Evolutionary conservation across 2,888 invertebrate species (phyloP).

Genomic region (Theodoxus fluviatilis): DNA sequence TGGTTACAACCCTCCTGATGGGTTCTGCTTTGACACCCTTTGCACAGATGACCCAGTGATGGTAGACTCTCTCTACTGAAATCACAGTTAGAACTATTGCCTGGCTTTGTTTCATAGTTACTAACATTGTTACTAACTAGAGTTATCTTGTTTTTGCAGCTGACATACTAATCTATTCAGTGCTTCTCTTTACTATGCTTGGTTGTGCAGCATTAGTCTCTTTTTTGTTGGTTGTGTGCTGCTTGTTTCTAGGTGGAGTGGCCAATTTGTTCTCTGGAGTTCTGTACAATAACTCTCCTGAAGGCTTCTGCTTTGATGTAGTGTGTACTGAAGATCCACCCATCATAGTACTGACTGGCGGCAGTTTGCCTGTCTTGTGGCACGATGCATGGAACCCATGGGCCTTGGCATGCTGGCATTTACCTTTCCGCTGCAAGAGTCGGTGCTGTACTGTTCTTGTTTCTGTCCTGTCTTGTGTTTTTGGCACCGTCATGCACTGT

Average conservation of each 20-base stretch:
- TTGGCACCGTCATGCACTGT: too few species aligned
- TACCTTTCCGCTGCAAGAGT: too few species aligned
- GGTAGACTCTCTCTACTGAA: slow-evolving; percentile 41
- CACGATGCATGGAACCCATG: too few species aligned
- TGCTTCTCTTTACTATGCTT: background rate
- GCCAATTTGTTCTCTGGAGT: slow-evolving; percentile 80
- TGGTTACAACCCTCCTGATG: slow-evolving; percentile 72
- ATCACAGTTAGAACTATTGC: too few species aligned
- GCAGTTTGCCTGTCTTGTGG: too few species aligned
- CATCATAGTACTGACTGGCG: slow-evolving; percentile 21
- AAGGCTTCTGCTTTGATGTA: slow-evolving; percentile 19
- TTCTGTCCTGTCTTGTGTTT: too few species aligned
- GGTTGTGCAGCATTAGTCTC: background rate
- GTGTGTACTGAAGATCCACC: slow-evolving; percentile 5
- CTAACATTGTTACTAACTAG: too few species aligned
- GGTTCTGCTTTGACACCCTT: slow-evolving; percentile 90
- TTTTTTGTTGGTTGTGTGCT: background rate
- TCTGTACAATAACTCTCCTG: slow-evolving; percentile 72
- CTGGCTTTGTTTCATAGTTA: too few species aligned
- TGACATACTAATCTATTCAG: background rate
- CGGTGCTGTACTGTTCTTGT: too few species aligned
- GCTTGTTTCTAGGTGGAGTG: slow-evolving; percentile 43
- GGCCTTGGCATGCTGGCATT: too few species aligned
- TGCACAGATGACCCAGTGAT: slow-evolving; percentile 80
- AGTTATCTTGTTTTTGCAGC: too few species aligned